Percentiles rank a stretch among this genome's conserved stretches.
phyloP scores from a whole-genome alignment of 2,113 vertebrate genomes.

The Ciconia boyciana region DNA sequence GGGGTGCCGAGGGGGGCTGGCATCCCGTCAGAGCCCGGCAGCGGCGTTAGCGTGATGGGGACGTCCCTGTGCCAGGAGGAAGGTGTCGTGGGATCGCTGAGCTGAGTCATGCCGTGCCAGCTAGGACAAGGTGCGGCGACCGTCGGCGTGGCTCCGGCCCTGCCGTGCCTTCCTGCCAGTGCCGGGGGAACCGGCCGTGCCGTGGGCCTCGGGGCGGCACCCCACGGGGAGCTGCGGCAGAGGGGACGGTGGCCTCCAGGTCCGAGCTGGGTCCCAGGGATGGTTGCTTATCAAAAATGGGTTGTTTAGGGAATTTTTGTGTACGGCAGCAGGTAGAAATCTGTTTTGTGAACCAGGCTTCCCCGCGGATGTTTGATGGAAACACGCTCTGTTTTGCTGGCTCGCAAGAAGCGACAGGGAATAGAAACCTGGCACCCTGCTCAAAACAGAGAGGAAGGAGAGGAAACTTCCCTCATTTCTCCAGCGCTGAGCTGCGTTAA shows the following conservation, averaged over 20 bases:
- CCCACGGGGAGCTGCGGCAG: neutral
- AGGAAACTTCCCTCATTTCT: neutral
- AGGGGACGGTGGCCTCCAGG: neutral
- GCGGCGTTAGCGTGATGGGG: accelerated
- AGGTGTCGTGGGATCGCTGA: accelerated
- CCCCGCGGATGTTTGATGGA: neutral
- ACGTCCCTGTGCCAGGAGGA: neutral
- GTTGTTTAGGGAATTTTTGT: neutral
- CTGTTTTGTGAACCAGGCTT: no score
- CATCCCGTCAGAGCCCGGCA: accelerated
- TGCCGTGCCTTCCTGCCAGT: neutral
- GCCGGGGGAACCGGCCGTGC: neutral
- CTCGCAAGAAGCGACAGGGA: accelerated
- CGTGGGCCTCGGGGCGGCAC: neutral
- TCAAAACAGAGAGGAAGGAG: neutral
- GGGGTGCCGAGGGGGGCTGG: neutral
- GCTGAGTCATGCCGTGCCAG: neutral
- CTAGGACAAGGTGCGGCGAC: neutral
- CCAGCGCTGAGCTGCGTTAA: neutral
- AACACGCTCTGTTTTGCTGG: neutral
- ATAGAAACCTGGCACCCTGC: neutral
- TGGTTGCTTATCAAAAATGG: neutral
- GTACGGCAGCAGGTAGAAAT: neutral
- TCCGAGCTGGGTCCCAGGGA: no score
- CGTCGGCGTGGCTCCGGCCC: neutral